Evolutionary conservation across 2,113 vertebrate species (phyloP).

Genomic region (Nannospalax galili): DNA sequence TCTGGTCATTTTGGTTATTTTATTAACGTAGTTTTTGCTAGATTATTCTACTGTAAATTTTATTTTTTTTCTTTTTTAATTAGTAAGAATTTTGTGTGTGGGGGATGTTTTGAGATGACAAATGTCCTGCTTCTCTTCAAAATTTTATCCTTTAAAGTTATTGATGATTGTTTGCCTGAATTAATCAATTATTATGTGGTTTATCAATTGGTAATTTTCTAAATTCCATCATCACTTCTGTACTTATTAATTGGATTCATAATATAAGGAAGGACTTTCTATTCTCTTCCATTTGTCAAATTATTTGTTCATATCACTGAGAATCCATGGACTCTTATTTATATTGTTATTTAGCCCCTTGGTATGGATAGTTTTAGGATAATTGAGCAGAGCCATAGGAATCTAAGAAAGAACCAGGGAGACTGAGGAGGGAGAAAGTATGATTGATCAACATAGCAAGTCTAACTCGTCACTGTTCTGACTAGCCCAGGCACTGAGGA

Average conservation of each 20-base stretch:
- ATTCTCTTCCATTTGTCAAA: not conserved
- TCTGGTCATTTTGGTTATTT: not conserved
- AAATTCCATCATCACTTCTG: not conserved
- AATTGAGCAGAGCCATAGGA: not conserved
- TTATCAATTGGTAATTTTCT: constrained; percentile 36
- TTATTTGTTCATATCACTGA: not conserved
- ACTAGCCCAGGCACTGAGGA: not conserved
- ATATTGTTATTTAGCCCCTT: not conserved
- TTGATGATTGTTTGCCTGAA: constrained; percentile 13
- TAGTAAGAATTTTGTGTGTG: constrained; percentile 27
- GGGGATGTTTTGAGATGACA: not conserved
- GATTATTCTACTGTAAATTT: not conserved
- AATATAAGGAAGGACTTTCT: not conserved
- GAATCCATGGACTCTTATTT: not conserved
- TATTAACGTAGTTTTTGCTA: not conserved
- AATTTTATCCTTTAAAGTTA: constrained; percentile 18
- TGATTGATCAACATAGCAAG: not conserved
- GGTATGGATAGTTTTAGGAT: not conserved
- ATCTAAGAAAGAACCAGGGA: not conserved
- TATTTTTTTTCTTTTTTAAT: constrained; percentile 30
- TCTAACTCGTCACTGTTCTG: not conserved
- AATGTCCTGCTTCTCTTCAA: constrained; percentile 9
- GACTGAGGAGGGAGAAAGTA: not conserved
- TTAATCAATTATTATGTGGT: not conserved
- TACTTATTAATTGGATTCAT: not conserved